Evolutionary conservation across 1,140 invertebrate species (phyloP), one percentile per base, ranked within the genome.

Genomic region (Drosophila eugracilis): DNA sequence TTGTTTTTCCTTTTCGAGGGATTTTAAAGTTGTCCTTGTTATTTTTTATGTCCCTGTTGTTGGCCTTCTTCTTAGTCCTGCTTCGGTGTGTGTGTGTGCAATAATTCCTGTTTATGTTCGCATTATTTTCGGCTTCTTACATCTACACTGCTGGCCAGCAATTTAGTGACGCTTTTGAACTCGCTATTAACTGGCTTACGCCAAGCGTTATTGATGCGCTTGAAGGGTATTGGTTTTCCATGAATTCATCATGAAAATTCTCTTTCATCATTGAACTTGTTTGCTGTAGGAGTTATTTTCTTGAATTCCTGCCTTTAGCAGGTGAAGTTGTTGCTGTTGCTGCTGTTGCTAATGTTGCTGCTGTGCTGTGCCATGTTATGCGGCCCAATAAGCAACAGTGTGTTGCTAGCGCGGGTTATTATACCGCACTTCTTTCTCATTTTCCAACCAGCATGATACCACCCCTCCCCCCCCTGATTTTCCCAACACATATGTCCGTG

Each of bases 31-130:
- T 80, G 52, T 69, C 71, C 52, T 57, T 75, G 71, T 67, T 67
- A 52, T 44, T 53, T 69, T 53, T 55, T 66, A 53, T 58, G 26
- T 49, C 30, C 45, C 59, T 52, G 55, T 72, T 54, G 55, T 28
- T 26, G 28, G 44, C 49, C 58, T 71, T 62, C 37, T 47, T 57
- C 59, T 36, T 21, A 22, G 15, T 14, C 5, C 10, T 32, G 24
- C 24, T 3, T 1, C 52, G 10, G 5, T 15, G 1, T 12, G 4
- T 42, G 48, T 69, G 58, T 50, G 52, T 73, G 72, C 77, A 65
- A 85, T 85, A 85, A 85, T 80, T 85, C 74, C 81, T 85, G 81
- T 85, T 85, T 85, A 85, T 85, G 77, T 66, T 74, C 81, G 67
- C 81, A 80, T 85, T 85, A 80, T 80, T 86, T 85, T 84, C 55